Evolutionary conservation across 2,797 vertebrate species (phyloP), one percentile per base, ranked within the genome.

Genomic region (Takifugu ocellatus): DNA sequence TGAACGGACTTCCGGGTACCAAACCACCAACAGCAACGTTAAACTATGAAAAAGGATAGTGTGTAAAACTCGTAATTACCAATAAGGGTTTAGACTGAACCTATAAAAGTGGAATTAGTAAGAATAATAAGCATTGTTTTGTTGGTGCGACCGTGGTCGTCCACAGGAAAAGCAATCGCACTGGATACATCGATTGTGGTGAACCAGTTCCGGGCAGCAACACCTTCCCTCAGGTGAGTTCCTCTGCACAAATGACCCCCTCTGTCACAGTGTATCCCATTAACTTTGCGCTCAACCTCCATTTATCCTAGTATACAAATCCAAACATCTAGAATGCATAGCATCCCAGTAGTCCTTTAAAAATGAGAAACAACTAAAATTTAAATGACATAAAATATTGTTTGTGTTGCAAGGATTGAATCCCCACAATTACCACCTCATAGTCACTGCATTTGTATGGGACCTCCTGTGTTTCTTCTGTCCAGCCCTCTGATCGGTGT

Each of bases 151-250:
- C 8, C 10, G 27, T 61, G 16, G 67, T 64, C 6, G 16, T 56
- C 63, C 49, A 48, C 74, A 93, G 92, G 89, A 3, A 91, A 92
- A 72, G 59, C 81, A 1, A 87, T 93, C 10, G 92, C 93, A 6
- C 26, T 94, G 49, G 93, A 94, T 42, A 84, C 87, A 0, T 92
- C 89, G 0, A 88, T 94, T 56, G 74, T 92, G 26, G 3, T 94
- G 60, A 87, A 89, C 64, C 93, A 94, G 90, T 93, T 94, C 55
- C 82, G 86, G 17, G 68, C 88, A 10, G 90, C 72, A 0, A 71
- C 81, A 0, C 88, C 92, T 1, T 42, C 5, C 5, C 51, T 84
- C 5, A 89, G 84, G 92, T 93, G 57, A 86, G 82, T 36, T 52
- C 4, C 15, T n/a, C 2, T 21, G 25, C 26, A 21, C 15, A n/a